Conservation (phyloP, 2,888 invertebrate species). For the Microplitis deprimator region DNA sequence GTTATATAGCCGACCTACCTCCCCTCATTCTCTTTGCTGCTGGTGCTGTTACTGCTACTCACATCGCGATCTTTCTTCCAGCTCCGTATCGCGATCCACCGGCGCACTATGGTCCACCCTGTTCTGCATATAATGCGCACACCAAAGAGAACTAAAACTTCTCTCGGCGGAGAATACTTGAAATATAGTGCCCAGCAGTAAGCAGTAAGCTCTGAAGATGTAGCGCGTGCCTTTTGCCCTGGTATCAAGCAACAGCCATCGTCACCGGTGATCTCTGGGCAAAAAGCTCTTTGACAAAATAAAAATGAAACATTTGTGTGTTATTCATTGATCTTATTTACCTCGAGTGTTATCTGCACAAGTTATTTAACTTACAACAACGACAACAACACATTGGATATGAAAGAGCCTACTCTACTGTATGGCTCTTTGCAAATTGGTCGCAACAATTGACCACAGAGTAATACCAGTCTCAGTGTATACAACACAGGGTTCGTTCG, state of each 20-base stretch:
- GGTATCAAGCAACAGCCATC: background rate
- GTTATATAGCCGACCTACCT: constrained; percentile 51
- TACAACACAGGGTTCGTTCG: constrained; percentile 19
- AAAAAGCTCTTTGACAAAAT: background rate
- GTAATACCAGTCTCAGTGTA: constrained; percentile 18
- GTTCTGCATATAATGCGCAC: constrained; percentile 69
- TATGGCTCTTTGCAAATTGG: constrained; percentile 36
- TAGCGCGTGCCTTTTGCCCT: background rate
- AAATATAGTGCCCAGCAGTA: constrained; percentile 12
- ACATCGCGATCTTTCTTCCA: constrained; percentile 43
- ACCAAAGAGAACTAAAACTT: constrained; percentile 48
- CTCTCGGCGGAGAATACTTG: constrained; percentile 28
- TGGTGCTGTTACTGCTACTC: background rate
- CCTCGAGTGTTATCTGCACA: background rate
- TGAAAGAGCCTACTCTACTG: constrained; percentile 15
- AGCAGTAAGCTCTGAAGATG: background rate
- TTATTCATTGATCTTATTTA: background rate
- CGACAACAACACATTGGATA: background rate
- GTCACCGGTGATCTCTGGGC: background rate
- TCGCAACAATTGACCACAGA: constrained; percentile 38
- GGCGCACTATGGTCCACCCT: constrained; percentile 65
- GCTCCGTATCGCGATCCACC: constrained; percentile 48
- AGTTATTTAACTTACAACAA: background rate
- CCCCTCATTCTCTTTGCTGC: constrained; percentile 42
- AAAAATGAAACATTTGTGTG: background rate